A percentile compares a stretch with the other conserved stretches of the same genome.
Conservation (phyloP, 2,113 vertebrate species). For the Bubo blakistoni region DNA sequence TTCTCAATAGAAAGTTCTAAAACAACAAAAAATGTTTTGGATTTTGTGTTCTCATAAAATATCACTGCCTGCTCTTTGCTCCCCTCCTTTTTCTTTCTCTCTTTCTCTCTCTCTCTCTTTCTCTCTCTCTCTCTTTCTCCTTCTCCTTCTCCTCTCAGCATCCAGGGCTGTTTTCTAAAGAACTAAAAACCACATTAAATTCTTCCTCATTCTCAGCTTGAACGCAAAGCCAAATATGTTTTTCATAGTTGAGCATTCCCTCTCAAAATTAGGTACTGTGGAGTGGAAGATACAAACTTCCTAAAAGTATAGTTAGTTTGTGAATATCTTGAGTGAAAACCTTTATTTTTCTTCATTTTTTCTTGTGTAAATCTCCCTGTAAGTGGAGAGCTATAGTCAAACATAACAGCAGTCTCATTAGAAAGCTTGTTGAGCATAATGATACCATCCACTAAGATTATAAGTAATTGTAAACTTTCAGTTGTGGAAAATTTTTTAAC, state of each 20-base stretch:
- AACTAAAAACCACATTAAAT: background rate
- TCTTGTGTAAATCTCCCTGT: background rate
- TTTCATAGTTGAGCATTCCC: background rate
- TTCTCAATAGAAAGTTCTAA: background rate
- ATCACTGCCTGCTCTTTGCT: background rate
- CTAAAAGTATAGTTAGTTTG: background rate
- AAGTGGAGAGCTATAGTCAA: background rate
- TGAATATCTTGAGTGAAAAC: background rate
- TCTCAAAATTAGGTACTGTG: background rate
- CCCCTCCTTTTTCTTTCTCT: too few species aligned
- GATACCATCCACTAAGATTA: background rate
- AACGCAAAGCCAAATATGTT: background rate
- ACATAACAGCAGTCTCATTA: background rate
- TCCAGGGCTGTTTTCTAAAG: background rate
- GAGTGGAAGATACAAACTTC: background rate
- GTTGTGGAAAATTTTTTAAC: background rate
- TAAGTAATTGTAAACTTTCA: background rate
- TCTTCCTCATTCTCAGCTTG: background rate
- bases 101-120: too few species aligned
- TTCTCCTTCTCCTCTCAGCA: too few species aligned
- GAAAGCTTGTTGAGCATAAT: background rate
- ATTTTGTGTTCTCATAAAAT: background rate
- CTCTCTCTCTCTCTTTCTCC: too few species aligned
- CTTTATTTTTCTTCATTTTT: background rate
- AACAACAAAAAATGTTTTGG: background rate